Percentiles rank a stretch among this genome's conserved stretches.
These are phyloP conservation scores for Lacanobia wlatinum DNA, from an alignment of 2,888 invertebrate species.

Conservation along the genomic window DNA sequence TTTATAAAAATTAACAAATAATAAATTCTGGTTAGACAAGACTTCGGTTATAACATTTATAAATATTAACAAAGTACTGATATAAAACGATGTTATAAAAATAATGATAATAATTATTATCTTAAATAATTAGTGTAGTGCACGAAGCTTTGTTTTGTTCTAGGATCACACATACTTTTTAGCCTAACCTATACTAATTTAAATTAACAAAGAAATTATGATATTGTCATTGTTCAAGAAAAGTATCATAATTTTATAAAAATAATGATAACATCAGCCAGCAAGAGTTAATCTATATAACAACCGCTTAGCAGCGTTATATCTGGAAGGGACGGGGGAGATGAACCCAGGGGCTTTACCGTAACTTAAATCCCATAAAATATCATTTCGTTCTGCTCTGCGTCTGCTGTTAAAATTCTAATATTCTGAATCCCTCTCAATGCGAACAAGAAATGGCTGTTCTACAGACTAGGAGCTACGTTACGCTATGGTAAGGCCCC, in stretches of 20 bases:
- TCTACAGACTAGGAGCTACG: not conserved
- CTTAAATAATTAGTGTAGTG: conserved; percentile 59
- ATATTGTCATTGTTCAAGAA: conserved; percentile 49
- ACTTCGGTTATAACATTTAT: conserved; percentile 68
- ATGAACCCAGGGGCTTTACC: conserved; percentile 9
- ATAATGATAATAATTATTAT: conserved; percentile 61
- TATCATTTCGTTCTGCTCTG: not conserved
- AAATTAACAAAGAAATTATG: conserved; percentile 22
- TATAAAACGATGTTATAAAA: conserved; percentile 65
- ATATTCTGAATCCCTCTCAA: not conserved
- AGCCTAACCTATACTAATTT: conserved; percentile 36
- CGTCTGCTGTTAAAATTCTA: not conserved
- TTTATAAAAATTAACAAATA: conserved; percentile 66
- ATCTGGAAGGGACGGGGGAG: conserved; percentile 20
- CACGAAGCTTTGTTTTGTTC: conserved; percentile 62
- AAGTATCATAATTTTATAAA: conserved; percentile 15
- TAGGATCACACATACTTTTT: conserved; percentile 61
- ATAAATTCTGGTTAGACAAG: conserved; percentile 69
- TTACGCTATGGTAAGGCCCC: conserved; percentile 29
- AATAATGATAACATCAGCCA: conserved; percentile 8
- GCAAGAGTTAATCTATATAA: conserved; percentile 5
- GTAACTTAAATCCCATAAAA: conserved; percentile 13
- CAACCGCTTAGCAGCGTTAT: conserved; percentile 19
- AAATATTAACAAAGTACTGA: conserved; percentile 71
- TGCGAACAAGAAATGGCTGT: not conserved